A percentile compares a stretch with the other conserved stretches of the same genome.
phyloP scores from a whole-genome alignment of 1,140 invertebrate genomes.

The Monochamus saltuarius region DNA sequence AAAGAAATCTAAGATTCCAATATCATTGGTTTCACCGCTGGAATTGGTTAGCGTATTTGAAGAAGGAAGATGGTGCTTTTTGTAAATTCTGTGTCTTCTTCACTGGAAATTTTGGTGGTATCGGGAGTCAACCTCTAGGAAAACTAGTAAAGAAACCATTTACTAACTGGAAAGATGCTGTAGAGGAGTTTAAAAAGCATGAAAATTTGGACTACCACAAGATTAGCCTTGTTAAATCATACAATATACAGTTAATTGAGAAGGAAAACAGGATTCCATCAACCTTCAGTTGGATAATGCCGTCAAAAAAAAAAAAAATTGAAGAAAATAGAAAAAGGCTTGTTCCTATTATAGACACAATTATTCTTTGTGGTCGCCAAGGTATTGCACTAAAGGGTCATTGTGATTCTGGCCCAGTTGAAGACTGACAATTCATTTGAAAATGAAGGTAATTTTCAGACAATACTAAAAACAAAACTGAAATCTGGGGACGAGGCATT shows the following conservation, averaged over 20 bases:
- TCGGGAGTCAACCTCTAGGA: neutral
- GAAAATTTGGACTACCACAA: conserved; percentile 3
- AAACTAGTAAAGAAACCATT: conserved; percentile 3
- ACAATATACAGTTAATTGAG: neutral
- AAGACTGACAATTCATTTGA: neutral
- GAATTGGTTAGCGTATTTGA: conserved; percentile 7
- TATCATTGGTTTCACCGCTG: neutral
- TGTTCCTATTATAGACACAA: conserved; percentile 10
- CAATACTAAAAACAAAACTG: neutral
- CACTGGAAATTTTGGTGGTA: neutral
- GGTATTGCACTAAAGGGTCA: conserved; percentile 15
- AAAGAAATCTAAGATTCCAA: conserved; percentile 12
- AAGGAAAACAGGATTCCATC: neutral
- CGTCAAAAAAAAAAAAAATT: neutral
- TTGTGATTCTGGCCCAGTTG: conserved; percentile 11
- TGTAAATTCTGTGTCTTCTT: conserved; percentile 19
- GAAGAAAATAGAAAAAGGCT: conserved; percentile 18
- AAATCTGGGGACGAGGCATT: conserved; percentile 10
- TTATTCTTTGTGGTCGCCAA: conserved; percentile 22
- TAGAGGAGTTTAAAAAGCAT: conserved; percentile 4
- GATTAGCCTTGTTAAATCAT: neutral
- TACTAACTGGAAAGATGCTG: conserved; percentile 11
- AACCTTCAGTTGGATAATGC: neutral
- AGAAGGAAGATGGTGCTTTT: conserved; percentile 3
- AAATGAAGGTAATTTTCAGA: conserved; percentile 23